Base-by-base conservation (phyloP, 1,140 invertebrate genomes). In the Listronotus bonariensis region DNA sequence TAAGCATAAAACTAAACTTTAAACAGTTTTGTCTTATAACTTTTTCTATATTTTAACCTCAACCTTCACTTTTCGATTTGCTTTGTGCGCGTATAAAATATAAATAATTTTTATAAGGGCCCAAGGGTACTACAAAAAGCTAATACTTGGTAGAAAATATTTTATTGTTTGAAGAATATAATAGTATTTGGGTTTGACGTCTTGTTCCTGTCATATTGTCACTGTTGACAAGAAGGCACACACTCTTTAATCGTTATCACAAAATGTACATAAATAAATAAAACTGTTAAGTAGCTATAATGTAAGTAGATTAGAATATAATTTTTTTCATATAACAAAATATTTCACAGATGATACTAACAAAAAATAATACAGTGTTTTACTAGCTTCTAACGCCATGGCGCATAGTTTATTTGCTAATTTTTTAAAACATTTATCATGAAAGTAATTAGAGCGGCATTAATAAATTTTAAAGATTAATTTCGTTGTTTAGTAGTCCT, bases 81-180 rank as follows among this genome's bases (percentile, higher is more conserved):
- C n/a, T n/a, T n/a, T n/a, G n/a, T n/a, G n/a, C n/a, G n/a, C n/a
- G n/a, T n/a, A n/a, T n/a, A n/a, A n/a, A n/a, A n/a, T n/a, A n/a
- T 26, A 26, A 5, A 26, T 26, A 26, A 5, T 26, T 26, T 26
- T 26, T 5, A 5, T 26, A 26, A 26, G 20, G 20, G 20, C 20
- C 1, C 1, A 97, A 57, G 97, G 96, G 51, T 98, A 82, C 78
- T 99, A 99, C 74, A 93, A 97, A 9, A 91, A 88, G 96, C 97
- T 15, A 95, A 97, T 31, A 95, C 96, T 78, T 96, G 93, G 69
- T 49, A 49, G 5, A 49, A 49, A 49, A 49, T 49, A 49, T 31
- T 49, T 49, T 49, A 18, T 18, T 49, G 9, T 18, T 31, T 49
- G 6, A 18, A 1, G 20, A 49, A 5, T n/a, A 49, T 49, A 49